Conservation (phyloP, 2,797 vertebrate genomes). For the Halcyon badia region DNA sequence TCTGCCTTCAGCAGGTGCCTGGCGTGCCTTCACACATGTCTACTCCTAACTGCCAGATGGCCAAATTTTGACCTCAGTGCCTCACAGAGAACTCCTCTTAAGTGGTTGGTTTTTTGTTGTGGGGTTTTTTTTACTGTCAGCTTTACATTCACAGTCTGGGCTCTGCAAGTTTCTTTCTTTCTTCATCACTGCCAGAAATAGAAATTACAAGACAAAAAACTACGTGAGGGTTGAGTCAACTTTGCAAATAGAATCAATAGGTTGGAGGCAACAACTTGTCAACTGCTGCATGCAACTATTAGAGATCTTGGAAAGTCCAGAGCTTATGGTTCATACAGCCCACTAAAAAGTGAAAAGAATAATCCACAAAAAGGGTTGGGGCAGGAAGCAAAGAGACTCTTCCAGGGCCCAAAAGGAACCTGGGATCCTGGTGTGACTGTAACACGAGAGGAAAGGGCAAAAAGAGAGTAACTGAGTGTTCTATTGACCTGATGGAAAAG, state of each 20-base stretch:
- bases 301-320: background rate
- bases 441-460: background rate
- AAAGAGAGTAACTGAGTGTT: background rate
- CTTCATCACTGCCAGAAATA: background rate
- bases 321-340: background rate
- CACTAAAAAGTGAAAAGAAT: background rate
- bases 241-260: conserved; percentile 15
- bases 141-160: background rate
- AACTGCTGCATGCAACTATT: background rate
- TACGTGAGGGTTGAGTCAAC: background rate
- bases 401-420: background rate
- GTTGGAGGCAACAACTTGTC: background rate
- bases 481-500: background rate
- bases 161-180: conserved; percentile 18
- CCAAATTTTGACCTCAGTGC: conserved; percentile 46
- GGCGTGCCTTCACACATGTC: conserved; percentile 33
- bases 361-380: background rate
- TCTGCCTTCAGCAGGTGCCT: conserved; percentile 63
- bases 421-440: background rate
- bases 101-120: background rate
- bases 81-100: conserved; percentile 9
- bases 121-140: background rate
- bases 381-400: background rate
- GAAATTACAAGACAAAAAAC: background rate
- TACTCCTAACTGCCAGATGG: conserved; percentile 54